Evolutionary conservation across 1,140 invertebrate genomes (phyloP).

Genomic region (Apolygus lucorum): DNA sequence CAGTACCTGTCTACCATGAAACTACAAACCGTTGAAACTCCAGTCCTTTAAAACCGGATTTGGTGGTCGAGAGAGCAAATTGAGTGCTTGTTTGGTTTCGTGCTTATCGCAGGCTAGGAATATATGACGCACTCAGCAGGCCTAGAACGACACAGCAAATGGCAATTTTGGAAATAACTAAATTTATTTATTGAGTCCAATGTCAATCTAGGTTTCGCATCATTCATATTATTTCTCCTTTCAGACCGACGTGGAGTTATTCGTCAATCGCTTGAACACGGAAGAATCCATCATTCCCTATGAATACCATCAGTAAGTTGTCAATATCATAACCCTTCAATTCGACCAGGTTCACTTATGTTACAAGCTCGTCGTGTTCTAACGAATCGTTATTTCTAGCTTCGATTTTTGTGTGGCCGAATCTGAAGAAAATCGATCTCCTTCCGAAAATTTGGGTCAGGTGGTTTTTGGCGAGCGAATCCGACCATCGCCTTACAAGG

Average conservation of each 20-base stretch:
- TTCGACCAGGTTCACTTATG: too few species aligned
- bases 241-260: slow-evolving; percentile 75
- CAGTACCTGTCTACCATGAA: too few species aligned
- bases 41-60: too few species aligned
- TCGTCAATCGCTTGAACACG: slow-evolving; percentile 92
- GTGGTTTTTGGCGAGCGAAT: slow-evolving; percentile 98
- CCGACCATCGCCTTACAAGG: slow-evolving; percentile 79
- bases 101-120: not conserved
- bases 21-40: too few species aligned
- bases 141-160: not conserved
- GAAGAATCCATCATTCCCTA: slow-evolving; percentile 95
- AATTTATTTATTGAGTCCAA: too few species aligned
- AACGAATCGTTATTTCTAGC: too few species aligned
- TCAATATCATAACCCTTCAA: not conserved
- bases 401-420: slow-evolving; percentile 82
- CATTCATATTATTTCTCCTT: slow-evolving; percentile 29
- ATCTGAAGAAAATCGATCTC: slow-evolving; percentile 61
- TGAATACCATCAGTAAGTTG: slow-evolving; percentile 83
- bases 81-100: not conserved
- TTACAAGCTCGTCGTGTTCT: too few species aligned
- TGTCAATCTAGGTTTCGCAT: too few species aligned
- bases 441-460: slow-evolving; percentile 95
- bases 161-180: too few species aligned
- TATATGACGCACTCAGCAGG: not conserved
- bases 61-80: too few species aligned